Base-by-base conservation (phyloP, 1,140 invertebrate genomes). In the Drosophila pandora region DNA sequence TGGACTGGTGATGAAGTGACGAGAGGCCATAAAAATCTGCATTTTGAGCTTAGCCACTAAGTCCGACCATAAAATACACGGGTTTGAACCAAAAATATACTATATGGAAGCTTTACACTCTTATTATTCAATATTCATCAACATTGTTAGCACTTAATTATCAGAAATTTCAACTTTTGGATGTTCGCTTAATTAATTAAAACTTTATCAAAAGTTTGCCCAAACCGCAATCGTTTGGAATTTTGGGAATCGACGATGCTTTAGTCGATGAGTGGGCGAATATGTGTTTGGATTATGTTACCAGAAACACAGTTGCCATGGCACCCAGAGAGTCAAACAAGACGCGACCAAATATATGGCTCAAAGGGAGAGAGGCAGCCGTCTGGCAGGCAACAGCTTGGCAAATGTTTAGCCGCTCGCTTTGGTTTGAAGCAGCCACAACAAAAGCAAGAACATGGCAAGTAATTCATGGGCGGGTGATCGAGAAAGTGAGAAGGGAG, bases 161-260 rank as follows among this genome's bases (percentile, higher is more conserved):
- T 43, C 28, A 9, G 30, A 10, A 23, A 22, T 17, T 47, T 39
- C 9, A 34, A 47, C 30, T 13, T 21, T 30, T 4, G 21, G 48
- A 48, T 32, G 23, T 58, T 17, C 37, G 49, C 53, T 79, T 80
- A 75, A 81, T 85, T 87, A 85, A 85, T 85, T 85, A 85, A 85
- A 87, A 85, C 61, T 85, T 79, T 32, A 48, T 69, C 52, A 32
- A 60, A 57, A 73, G 70, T 55, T 62, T 67, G 21, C 49, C 28
- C 30, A 68, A 39, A 45, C 61, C 59, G 39, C 45, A 52, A 21
- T 52, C 43, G 22, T 32, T 49, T 39, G 41, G 48, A 64, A 45
- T 56, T 52, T 30, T 41, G 49, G 41, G 48, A 64, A 45, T 56
- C 37, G 49, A 25, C 23, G 10, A 56, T 34, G 32, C 32, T 28